phyloP scores from a whole-genome alignment of 2,113 vertebrate species.

The Cottus gobio region DNA sequence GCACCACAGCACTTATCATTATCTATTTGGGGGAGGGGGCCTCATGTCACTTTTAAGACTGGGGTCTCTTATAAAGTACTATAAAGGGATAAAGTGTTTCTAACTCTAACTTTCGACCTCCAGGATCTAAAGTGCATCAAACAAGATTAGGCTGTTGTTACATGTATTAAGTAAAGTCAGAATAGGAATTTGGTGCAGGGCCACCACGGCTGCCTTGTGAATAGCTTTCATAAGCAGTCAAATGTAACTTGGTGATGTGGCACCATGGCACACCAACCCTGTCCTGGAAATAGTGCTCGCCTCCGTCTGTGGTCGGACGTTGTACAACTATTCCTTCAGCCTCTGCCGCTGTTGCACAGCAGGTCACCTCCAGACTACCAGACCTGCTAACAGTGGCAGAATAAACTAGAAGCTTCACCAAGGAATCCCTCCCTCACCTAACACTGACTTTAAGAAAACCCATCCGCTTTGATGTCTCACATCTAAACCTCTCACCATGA shows the following conservation, averaged over 20 bases:
- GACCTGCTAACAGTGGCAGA: constrained; percentile 20
- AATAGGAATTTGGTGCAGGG: not conserved
- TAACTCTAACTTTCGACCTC: constrained; percentile 7
- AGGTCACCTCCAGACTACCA: constrained; percentile 22
- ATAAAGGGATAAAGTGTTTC: not conserved
- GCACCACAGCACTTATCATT: too few relatives aligned
- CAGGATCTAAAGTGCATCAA: not conserved
- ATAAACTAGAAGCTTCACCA: constrained; percentile 12
- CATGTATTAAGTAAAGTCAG: constrained; percentile 17
- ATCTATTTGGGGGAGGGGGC: too few relatives aligned
- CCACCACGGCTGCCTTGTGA: constrained; percentile 1
- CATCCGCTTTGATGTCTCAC: constrained; percentile 38
- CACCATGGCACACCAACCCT: constrained; percentile 39
- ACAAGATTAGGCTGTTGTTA: constrained; percentile 4
- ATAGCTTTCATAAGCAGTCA: not conserved
- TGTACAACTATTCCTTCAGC: constrained; percentile 48
- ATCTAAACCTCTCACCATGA: constrained; percentile 22
- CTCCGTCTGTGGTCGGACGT: constrained; percentile 34
- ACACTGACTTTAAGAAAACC: not conserved
- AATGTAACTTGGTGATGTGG: constrained; percentile 69
- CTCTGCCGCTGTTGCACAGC: constrained; percentile 19
- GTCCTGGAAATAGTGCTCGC: constrained; percentile 51
- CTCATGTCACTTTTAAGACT: too few relatives aligned
- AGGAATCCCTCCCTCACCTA: constrained; percentile 7
- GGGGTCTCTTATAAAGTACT: too few relatives aligned